Percentiles rank a stretch among this genome's conserved stretches.
These are phyloP conservation scores for Masnerella sp. DNA, from an alignment of 2,888 invertebrate species.

Conservation along the genomic window DNA sequence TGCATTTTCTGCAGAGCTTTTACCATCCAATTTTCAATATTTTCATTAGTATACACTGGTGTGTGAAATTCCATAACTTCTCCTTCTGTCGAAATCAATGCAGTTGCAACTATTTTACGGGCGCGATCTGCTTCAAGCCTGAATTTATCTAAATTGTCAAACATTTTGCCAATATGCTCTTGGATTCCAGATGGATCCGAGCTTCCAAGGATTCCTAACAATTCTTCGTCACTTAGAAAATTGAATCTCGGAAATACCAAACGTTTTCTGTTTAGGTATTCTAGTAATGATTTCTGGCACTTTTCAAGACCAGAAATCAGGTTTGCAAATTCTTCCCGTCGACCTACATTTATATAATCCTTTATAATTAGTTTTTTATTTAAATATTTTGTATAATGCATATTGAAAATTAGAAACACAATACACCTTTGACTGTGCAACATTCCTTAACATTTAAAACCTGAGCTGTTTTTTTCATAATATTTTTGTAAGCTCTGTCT, in stretches of 20 bases:
- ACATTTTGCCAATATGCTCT: constrained; percentile 97
- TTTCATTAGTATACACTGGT: constrained; percentile 85
- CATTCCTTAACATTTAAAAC: constrained; percentile 88
- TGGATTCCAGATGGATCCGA: constrained; percentile 91
- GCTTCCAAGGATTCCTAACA: constrained; percentile 92
- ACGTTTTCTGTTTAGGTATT: constrained; percentile 92
- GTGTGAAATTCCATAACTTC: constrained; percentile 91
- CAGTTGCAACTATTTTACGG: constrained; percentile 84
- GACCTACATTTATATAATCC: constrained; percentile 77
- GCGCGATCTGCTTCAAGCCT: constrained; percentile 83
- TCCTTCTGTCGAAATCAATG: constrained; percentile 92
- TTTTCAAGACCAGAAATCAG: constrained; percentile 88
- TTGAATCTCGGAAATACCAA: constrained; percentile 94
- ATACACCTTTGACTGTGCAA: constrained; percentile 82
- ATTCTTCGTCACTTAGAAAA: constrained; percentile 95
- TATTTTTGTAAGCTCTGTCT: constrained; percentile 88
- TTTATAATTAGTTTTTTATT: not conserved
- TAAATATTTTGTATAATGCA: not conserved
- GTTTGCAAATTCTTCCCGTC: constrained; percentile 86
- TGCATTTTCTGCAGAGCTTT: constrained; percentile 91
- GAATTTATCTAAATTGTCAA: constrained; percentile 91
- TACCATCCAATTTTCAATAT: constrained; percentile 96
- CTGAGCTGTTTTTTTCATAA: constrained; percentile 91
- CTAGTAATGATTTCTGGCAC: constrained; percentile 94
- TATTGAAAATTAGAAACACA: constrained; percentile 1